Base-by-base conservation (phyloP, 2,888 invertebrate species). In the Saturnia japonica region DNA sequence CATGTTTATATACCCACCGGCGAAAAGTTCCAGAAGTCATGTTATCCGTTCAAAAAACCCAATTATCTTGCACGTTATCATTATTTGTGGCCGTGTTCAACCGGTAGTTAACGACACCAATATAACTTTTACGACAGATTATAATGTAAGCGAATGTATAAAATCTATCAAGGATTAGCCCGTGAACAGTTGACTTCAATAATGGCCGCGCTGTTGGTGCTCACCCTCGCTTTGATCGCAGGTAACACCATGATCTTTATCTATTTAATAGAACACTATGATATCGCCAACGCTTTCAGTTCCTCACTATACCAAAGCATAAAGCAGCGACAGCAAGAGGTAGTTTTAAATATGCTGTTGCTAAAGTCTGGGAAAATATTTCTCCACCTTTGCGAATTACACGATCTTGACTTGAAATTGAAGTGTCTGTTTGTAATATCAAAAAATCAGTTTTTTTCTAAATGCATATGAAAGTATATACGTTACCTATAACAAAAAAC, bases 211-310 rank as follows among this genome's bases (percentile, higher is more conserved):
- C 43, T 74, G 47, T 40, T 71, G n/a, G 70, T 79, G 7, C 66
- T 78, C 14, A 68, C 71, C 25, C 25, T 80, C 25, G 76, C 71
- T 14, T 69, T 80, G 42, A 8, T 78, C 4, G 81, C 80, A 77
- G 80, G 80, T 80, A 73, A 70, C 42, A 68, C 16, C 67, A 51
- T 43, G 34, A 34, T 34, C 34, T 4, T 34, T 34, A 34, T 34
- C 34, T 34, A 6, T 34, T 34, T 2, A 34, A 34, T 6, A 6
- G 34, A 34, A 34, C 34, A 34, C 34, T 2, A 34, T 6, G 34
- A 34, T 34, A 34, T 34, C 6, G 34, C 34, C 34, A 34, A 34
- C 34, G 34, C 34, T 34, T 34, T 34, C 34, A 34, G 34, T 34
- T 34, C 34, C 34, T 34, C 34, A 34, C 6, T 6, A 34, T 2